Base-by-base conservation (phyloP, 2,797 vertebrate genomes). In the Melopsittacus undulatus region DNA sequence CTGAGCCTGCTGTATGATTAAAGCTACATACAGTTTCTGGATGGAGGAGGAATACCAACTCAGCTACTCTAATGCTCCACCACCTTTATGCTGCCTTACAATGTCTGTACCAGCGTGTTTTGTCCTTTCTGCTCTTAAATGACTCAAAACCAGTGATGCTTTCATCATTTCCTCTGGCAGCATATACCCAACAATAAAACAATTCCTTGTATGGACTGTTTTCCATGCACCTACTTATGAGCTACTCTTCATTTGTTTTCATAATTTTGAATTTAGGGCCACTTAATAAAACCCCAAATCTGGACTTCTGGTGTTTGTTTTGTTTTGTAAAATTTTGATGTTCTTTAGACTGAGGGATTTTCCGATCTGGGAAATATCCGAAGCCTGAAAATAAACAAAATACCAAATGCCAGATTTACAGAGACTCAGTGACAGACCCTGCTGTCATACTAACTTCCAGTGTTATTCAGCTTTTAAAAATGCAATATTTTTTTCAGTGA, bases 141-240 rank as follows among this genome's bases (percentile, higher is more conserved):
- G 45, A 59, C 51, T 83, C 61, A 68, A 52, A 87, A 94, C 43
- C 52, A 87, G 59, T 7, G 26, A 27, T 3, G 9, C 32, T 89
- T 82, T 32, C 91, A 90, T 84, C 67, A 95, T 69, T 67, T 95
- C 96, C 88, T 87, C 57, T 83, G 64, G 62, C 83, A 92, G 43
- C 92, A 74, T 38, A 79, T 18, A 83, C 63, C 43, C 38, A 70
- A 84, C 34, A 5, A 93, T 57, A 61, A 57, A 90, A 67, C 46
- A 93, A 13, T 64, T 96, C 56, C 93, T 84, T 95, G 92, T 90
- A 79, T 91, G 77, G 52, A 93, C 59, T 16, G 89, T 85, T 80
- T 64, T 87, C 52, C 78, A 79, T 34, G 63, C 29, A 18, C 81
- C 81, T 45, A n/a, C 46, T 77, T 56, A 64, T 0, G 29, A 64